Conservation (phyloP, 2,797 vertebrate species). For the Lepidocolaptes lacrymiger region DNA sequence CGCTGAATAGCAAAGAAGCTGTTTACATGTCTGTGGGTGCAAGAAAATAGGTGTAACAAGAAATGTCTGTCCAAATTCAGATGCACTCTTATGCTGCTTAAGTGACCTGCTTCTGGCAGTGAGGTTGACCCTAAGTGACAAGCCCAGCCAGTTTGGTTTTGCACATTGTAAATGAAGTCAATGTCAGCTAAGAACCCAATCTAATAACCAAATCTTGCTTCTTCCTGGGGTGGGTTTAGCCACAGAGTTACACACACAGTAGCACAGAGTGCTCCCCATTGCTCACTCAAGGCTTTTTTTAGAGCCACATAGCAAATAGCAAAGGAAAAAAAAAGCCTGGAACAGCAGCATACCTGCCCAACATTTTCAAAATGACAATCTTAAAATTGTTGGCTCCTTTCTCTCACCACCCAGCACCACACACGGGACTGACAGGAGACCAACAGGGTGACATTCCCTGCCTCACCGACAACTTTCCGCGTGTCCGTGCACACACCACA, state of each 20-base stretch:
- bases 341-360: not conserved
- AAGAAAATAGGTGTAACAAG: not conserved
- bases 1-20: not conserved
- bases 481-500: too few relatives aligned
- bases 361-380: not conserved
- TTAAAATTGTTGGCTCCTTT: not conserved
- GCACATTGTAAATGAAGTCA: not conserved
- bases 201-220: not conserved
- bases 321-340: not conserved
- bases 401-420: not conserved
- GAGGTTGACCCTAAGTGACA: not conserved
- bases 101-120: not conserved
- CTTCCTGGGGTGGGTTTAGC: not conserved
- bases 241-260: not conserved
- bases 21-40: not conserved
- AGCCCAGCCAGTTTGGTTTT: not conserved
- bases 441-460: rapidly evolving
- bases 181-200: not conserved
- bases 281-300: not conserved
- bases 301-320: not conserved
- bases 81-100: not conserved
- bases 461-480: not conserved
- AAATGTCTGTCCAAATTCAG: not conserved
- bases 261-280: not conserved
- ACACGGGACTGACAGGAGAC: not conserved